Base-by-base conservation (phyloP, 2,797 vertebrate genomes). In the Pterois miles region DNA sequence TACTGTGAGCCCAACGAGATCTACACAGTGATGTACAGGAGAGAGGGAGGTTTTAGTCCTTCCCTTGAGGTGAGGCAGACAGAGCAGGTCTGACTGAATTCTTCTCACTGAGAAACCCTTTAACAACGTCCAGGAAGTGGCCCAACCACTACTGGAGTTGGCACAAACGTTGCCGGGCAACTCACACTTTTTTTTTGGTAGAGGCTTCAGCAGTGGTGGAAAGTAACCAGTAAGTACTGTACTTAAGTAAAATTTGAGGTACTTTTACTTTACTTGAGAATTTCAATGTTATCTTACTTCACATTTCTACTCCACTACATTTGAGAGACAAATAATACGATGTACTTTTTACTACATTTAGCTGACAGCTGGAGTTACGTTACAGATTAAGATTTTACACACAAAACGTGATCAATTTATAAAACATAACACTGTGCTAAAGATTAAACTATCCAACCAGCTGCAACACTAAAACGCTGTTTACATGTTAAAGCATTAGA, bases 31-130 rank as follows among this genome's bases (percentile, higher is more conserved):
- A 43, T 18, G 25, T n/a, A 12, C 40, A 20, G 53, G 9, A 75
- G 10, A 46, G 38, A 76, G 1, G 1, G 8, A 6, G 12, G 23
- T 33, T 74, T 74, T 8, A 23, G 53, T 77, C 34, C 8, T 6
- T 63, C 36, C 6, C 71, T 62, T 1, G 29, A 60, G 68, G 27
- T 8, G 0, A 27, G 16, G 34, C 5, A 56, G 62, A 64, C 65
- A 74, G 40, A 8, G 5, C 66, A 70, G 75, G 60, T 84, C 64
- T 54, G 3, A 48, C 75, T 50, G 60, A 76, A 88, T 87, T 89
- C 83, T 71, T 87, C 78, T 83, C 69, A 38, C 83, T 33, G 63
- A 88, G 89, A 89, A 85, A 86, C 83, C 75, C 76, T 74, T 85
- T 65, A 85, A 82, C 40, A 6, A 18, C 33, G 0, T 82, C 83